Evolutionary conservation across 37 sponge, comb jelly and placozoan genomes (phyloP).

Genomic region (Beroe ovata): DNA sequence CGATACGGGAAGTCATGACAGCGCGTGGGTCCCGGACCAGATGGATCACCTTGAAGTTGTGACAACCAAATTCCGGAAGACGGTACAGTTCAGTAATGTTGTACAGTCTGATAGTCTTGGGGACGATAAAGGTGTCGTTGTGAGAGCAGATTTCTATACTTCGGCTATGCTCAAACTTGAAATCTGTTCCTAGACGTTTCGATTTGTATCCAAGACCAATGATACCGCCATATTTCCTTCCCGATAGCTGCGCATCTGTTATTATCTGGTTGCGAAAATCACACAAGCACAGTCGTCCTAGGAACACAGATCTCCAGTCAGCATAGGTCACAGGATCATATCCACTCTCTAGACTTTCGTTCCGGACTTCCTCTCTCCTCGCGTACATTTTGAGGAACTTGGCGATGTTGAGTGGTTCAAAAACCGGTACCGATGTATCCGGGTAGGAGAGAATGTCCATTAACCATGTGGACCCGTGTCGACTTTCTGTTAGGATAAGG

Average conservation of each 20-base stretch:
- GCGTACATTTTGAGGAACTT: slow-evolving; percentile 24
- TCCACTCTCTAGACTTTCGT: neutral
- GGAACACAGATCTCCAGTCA: neutral
- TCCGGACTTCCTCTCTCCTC: neutral
- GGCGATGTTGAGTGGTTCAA: slow-evolving; percentile 22
- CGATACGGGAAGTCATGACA: slow-evolving; percentile 7
- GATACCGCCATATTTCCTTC: neutral
- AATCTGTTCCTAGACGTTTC: neutral
- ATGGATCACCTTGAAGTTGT: slow-evolving; percentile 44
- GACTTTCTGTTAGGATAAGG: neutral
- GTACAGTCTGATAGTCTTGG: slow-evolving; percentile 44
- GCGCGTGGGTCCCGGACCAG: slow-evolving; percentile 37
- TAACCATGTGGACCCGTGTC: slow-evolving; percentile 38
- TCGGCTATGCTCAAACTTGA: neutral
- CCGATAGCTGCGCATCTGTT: neutral
- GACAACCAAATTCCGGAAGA: neutral
- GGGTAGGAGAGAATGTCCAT: neutral
- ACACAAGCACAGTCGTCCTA: slow-evolving; percentile 10
- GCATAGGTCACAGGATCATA: neutral
- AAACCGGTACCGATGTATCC: neutral
- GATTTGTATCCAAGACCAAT: slow-evolving; percentile 4
- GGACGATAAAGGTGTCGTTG: neutral
- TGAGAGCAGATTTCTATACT: neutral
- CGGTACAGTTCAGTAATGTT: slow-evolving; percentile 3
- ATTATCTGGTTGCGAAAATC: neutral